Evolutionary conservation across 2,113 vertebrate species (phyloP).

Genomic region (Dicrurus megarhynchus): DNA sequence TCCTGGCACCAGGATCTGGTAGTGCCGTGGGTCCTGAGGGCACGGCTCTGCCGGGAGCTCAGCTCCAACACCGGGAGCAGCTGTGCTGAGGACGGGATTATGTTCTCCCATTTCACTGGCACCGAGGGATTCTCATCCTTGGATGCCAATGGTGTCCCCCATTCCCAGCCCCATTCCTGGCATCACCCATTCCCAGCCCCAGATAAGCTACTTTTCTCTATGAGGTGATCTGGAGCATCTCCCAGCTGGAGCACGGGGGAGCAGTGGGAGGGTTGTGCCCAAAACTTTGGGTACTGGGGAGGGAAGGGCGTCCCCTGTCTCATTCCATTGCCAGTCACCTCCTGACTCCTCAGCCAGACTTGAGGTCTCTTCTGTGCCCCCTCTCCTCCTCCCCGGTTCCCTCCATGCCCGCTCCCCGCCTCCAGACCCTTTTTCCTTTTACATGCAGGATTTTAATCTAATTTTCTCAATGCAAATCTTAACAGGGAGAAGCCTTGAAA

Average conservation of each 20-base stretch:
- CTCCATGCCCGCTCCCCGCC: accelerated
- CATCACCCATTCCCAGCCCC: not conserved
- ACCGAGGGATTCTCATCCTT: not conserved
- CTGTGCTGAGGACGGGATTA: not conserved
- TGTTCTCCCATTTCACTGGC: not conserved
- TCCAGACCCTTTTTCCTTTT: not conserved
- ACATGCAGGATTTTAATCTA: slow-evolving; percentile 49
- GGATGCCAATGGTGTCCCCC: too few species aligned
- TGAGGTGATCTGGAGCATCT: not conserved
- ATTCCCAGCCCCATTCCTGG: not conserved
- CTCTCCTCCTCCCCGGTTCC: not conserved
- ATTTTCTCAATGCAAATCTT: slow-evolving; percentile 62
- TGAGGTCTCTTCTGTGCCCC: not conserved
- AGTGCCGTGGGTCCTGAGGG: accelerated
- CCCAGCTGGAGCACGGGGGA: not conserved
- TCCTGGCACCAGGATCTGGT: not conserved
- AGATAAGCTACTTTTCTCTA: not conserved
- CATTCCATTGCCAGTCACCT: not conserved
- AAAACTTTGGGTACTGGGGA: not conserved
- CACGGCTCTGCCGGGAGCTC: accelerated
- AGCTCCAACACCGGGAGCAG: not conserved
- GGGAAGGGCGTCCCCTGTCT: accelerated
- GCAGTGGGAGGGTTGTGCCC: not conserved
- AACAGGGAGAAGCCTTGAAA: slow-evolving; percentile 49
- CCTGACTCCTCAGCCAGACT: not conserved